Evolutionary conservation across 1,140 invertebrate genomes (phyloP), one percentile per base, ranked within the genome.

Genomic region (Temnothorax nylanderi): DNA sequence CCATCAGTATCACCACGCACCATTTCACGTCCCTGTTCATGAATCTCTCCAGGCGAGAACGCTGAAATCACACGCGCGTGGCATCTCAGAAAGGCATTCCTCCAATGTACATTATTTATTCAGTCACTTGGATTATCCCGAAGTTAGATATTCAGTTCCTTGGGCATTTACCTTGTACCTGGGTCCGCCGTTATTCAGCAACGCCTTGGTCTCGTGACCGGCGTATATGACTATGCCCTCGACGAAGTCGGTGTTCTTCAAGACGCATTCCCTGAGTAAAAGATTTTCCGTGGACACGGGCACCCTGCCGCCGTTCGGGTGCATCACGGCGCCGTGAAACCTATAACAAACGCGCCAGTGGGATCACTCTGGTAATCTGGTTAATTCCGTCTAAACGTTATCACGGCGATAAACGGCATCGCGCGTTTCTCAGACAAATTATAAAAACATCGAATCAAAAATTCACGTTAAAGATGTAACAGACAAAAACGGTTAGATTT

Each of bases 201-300:
- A 99, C 1, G 99, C 98, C 96, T 99, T 99, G 1, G 99, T 99
- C 96, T 99, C 99, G 95, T 99, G 98, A 89, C 99, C 98, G 85
- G 99, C 98, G 96, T 99, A 99, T 44, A 99, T 98, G 56, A 99
- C 99, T 91, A 99, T 98, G 81, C 99, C 99, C 94, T 99, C 99
- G 56, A 99, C 97, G 94, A 97, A 99, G 92, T 98, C 97, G 1
- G 98, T 98, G 94, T 99, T 99, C 95, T 99, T 99, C 58, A 99
- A 96, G 86, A 98, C 96, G 95, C 99, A 99, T 92, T 99, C 99
- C 92, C 99, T 96, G 54, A 99, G 96, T 82, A 99, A 95, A 86
- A 99, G 96, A 96, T 99, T 99, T 90, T 99, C 98, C 87, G 98
- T 99, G 84, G 97, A 97, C 60, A 99, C 96, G 26, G 98, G 97